Percentiles rank a stretch among this genome's conserved stretches.
These are phyloP conservation scores for Clupea harengus DNA, from an alignment of 2,113 vertebrate genomes.

Conservation along the genomic window DNA sequence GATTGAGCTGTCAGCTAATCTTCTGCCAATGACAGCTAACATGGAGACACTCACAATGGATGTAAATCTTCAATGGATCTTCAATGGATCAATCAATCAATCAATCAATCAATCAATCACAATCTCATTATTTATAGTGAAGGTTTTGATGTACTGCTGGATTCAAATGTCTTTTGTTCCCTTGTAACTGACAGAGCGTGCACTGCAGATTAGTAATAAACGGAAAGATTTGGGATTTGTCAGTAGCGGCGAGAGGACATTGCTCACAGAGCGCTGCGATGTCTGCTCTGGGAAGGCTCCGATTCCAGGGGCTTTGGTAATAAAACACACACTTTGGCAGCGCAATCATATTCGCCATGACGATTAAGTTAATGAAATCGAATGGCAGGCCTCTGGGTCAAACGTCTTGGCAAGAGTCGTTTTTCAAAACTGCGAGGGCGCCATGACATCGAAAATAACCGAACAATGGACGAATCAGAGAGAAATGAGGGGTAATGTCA, in stretches of 20 bases:
- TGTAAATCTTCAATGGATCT: not conserved
- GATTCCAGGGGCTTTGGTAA: not conserved
- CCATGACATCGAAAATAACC: constrained; percentile 23
- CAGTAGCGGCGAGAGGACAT: not conserved
- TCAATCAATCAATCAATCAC: not conserved
- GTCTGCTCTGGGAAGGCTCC: not conserved
- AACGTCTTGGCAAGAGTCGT: constrained; percentile 21
- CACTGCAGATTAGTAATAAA: not conserved
- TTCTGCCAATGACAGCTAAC: not conserved
- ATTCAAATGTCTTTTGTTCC: not conserved
- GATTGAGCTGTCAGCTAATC: not conserved
- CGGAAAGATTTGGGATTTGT: not conserved
- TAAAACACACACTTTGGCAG: constrained; percentile 19
- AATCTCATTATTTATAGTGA: not conserved
- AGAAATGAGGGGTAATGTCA: constrained; percentile 34
- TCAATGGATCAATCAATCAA: no score
- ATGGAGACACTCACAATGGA: not conserved
- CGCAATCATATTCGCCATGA: constrained; percentile 24
- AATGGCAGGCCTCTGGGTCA: constrained; percentile 21
- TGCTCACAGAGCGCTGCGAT: not conserved
- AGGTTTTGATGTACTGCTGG: not conserved
- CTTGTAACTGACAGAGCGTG: not conserved
- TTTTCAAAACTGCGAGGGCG: constrained; percentile 14
- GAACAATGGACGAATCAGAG: constrained; percentile 26
- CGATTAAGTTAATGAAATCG: constrained; percentile 29